Evolutionary conservation across 2,797 vertebrate genomes (phyloP).

Genomic region (Oryzias sinensis): DNA sequence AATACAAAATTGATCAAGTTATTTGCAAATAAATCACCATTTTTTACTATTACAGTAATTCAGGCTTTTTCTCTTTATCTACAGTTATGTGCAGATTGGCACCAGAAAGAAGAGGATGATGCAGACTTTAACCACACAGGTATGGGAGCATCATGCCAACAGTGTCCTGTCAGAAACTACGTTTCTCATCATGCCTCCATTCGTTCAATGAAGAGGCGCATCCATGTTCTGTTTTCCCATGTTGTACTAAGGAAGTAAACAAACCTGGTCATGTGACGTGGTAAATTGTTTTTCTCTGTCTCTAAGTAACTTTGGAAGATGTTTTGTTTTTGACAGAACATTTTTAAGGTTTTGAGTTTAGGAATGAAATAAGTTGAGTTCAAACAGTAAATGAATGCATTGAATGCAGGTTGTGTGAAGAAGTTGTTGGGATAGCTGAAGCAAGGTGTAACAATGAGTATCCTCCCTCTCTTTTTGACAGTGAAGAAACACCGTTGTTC

Average conservation of each 20-base stretch:
- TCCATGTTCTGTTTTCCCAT: not conserved
- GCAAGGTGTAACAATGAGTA: conserved; percentile 67
- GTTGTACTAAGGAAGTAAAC: conserved; percentile 1
- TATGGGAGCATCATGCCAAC: conserved; percentile 50
- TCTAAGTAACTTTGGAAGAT: not conserved
- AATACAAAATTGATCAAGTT: not conserved
- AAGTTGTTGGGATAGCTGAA: conserved; percentile 52
- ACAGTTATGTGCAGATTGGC: conserved; percentile 91
- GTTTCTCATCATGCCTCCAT: no score
- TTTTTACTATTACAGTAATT: not conserved
- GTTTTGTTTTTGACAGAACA: not conserved
- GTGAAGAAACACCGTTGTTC: conserved; percentile 67
- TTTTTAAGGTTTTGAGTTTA: not conserved
- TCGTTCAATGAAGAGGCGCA: no score
- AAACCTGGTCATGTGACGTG: not conserved
- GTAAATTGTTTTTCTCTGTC: not conserved
- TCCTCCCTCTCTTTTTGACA: conserved; percentile 46
- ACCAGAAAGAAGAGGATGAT: conserved; percentile 84
- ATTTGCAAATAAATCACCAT: not conserved
- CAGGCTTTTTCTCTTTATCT: not conserved
- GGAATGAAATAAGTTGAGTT: not conserved
- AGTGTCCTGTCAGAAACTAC: not conserved
- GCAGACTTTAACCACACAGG: conserved; percentile 79
- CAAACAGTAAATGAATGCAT: conserved; percentile 13
- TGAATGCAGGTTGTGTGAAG: conserved; percentile 36